phyloP scores from a whole-genome alignment of 2,888 invertebrate genomes.

The Drosophila meridionalis region DNA sequence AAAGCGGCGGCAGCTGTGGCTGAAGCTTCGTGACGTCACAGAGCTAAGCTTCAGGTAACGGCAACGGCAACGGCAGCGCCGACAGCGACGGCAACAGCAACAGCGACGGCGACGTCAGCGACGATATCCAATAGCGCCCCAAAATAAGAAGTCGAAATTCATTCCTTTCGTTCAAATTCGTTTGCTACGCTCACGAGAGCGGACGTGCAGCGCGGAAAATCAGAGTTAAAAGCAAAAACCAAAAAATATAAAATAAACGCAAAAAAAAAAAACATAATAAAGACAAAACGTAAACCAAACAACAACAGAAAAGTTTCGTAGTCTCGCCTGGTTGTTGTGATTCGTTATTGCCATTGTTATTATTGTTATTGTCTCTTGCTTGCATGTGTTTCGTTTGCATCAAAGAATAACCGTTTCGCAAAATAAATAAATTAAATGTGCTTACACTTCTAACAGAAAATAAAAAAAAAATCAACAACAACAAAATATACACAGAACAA shows the following conservation, averaged over 20 bases:
- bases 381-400: constrained; percentile 49
- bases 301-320: constrained; percentile 46
- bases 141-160: constrained; percentile 82
- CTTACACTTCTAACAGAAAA: constrained; percentile 23
- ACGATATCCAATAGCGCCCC: constrained; percentile 79
- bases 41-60: constrained; percentile 40
- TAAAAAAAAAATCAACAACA: constrained; percentile 17
- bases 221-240: constrained; percentile 46
- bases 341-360: constrained; percentile 16
- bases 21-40: constrained; percentile 68
- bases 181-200: constrained; percentile 84
- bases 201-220: constrained; percentile 83
- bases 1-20: constrained; percentile 25
- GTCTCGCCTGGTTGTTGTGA: constrained; percentile 30
- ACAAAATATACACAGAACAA: constrained; percentile 21
- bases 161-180: constrained; percentile 81
- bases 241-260: constrained; percentile 27
- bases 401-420: constrained; percentile 26
- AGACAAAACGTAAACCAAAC: constrained; percentile 37
- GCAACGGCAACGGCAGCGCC: constrained; percentile 29
- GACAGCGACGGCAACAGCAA: constrained; percentile 19
- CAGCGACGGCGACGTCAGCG: constrained; percentile 56
- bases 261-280: constrained; percentile 45
- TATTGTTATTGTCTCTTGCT: constrained; percentile 42
- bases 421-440: constrained; percentile 39